phyloP scores from a whole-genome alignment of 2,113 vertebrate genomes.

The Clupea harengus region DNA sequence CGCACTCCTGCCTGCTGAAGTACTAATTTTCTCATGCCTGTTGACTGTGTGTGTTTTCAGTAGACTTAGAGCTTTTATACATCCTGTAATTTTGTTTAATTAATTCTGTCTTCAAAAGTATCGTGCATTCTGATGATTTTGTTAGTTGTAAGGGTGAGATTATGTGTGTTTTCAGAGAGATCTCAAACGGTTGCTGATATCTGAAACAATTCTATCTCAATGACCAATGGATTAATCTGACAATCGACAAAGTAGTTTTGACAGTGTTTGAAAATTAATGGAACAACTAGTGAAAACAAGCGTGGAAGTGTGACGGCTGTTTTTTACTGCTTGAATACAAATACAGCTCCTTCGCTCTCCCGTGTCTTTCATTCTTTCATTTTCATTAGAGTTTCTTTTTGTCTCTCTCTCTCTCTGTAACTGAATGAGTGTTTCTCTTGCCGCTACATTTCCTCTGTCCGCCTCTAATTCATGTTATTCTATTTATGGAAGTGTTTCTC shows the following conservation, averaged over 20 bases:
- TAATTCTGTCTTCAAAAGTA: background rate
- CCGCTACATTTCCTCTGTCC: background rate
- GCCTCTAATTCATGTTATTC: background rate
- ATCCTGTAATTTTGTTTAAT: background rate
- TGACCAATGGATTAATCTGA: background rate
- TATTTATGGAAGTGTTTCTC: background rate
- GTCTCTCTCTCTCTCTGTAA: slow-evolving; percentile 1
- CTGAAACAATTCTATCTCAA: background rate
- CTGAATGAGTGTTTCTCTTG: background rate
- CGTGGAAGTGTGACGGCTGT: background rate
- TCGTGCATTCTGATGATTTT: background rate
- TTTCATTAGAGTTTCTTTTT: background rate
- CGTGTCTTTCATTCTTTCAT: background rate
- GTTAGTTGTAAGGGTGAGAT: too few species aligned
- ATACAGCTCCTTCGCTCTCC: background rate
- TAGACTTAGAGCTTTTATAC: background rate
- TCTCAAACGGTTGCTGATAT: background rate
- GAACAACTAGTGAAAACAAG: too few species aligned
- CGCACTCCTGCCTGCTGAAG: slow-evolving; percentile 17
- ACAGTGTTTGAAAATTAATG: background rate
- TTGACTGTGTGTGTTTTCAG: background rate
- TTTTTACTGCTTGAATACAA: background rate
- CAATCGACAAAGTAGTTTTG: background rate
- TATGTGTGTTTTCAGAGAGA: too few species aligned
- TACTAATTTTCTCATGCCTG: slow-evolving; percentile 8